Evolutionary conservation across 2,113 vertebrate genomes (phyloP).

Genomic region (Odocoileus virginianus): DNA sequence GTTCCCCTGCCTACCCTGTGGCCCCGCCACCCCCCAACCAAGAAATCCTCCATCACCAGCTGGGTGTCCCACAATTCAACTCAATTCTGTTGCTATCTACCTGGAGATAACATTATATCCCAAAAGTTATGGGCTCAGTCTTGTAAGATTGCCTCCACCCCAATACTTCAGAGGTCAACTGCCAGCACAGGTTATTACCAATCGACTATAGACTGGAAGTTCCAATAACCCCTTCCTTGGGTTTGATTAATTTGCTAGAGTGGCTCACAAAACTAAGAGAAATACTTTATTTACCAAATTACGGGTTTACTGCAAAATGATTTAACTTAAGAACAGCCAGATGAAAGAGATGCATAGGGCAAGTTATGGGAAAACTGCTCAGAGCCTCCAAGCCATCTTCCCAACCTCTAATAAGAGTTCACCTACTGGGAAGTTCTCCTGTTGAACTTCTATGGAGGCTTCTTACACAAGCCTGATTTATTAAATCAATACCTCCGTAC

Average conservation of each 20-base stretch:
- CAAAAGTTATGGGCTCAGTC: background rate
- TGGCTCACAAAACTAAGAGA: background rate
- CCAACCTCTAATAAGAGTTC: background rate
- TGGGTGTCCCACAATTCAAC: background rate
- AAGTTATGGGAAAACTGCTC: no score
- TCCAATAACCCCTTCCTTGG: background rate
- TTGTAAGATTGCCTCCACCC: background rate
- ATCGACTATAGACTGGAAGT: background rate
- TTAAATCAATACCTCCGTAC: background rate
- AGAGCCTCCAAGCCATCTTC: background rate
- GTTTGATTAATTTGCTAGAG: background rate
- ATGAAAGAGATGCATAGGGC: background rate
- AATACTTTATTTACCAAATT: background rate
- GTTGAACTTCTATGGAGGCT: background rate
- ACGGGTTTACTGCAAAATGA: background rate
- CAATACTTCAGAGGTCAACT: background rate
- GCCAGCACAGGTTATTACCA: background rate
- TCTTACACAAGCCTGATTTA: background rate
- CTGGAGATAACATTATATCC: background rate
- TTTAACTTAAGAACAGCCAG: background rate
- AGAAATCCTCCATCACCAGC: background rate
- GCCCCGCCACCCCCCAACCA: accelerated
- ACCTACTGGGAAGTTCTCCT: background rate
- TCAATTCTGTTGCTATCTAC: background rate
- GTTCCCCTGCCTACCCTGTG: background rate